Conservation (phyloP, 2,888 invertebrate genomes). For the Trissolcus brochymenae region DNA sequence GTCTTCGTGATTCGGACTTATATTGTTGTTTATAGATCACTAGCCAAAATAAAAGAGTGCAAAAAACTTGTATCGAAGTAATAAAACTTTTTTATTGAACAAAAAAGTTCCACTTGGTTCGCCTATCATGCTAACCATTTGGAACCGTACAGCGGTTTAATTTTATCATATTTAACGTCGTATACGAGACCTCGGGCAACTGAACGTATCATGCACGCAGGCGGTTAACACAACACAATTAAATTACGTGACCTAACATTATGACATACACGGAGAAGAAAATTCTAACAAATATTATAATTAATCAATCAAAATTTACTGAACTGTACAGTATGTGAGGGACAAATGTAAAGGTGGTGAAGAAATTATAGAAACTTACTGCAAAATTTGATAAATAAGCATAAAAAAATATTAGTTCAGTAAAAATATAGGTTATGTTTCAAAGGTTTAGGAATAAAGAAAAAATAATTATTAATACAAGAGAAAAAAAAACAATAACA, state of each 20-base stretch:
- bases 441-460: no score
- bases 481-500: no score
- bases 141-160: slow-evolving; percentile 56
- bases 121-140: slow-evolving; percentile 57
- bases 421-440: no score
- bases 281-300: no score
- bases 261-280: slow-evolving; percentile 58
- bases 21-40: slow-evolving; percentile 24
- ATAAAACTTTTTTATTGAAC: slow-evolving; percentile 52
- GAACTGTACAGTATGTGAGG: no score
- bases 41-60: not conserved
- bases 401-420: no score
- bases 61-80: slow-evolving; percentile 45
- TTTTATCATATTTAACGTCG: slow-evolving; percentile 58
- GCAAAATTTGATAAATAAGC: no score
- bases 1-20: no score
- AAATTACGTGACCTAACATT: slow-evolving; percentile 58
- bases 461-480: no score
- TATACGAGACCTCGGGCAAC: slow-evolving; percentile 58
- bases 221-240: slow-evolving; percentile 58
- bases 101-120: slow-evolving; percentile 55
- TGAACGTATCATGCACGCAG: slow-evolving; percentile 57
- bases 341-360: no score
- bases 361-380: no score
- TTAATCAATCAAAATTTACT: no score